Evolutionary conservation across 2,888 invertebrate species (phyloP).

Genomic region (Erpobdella octoculata): DNA sequence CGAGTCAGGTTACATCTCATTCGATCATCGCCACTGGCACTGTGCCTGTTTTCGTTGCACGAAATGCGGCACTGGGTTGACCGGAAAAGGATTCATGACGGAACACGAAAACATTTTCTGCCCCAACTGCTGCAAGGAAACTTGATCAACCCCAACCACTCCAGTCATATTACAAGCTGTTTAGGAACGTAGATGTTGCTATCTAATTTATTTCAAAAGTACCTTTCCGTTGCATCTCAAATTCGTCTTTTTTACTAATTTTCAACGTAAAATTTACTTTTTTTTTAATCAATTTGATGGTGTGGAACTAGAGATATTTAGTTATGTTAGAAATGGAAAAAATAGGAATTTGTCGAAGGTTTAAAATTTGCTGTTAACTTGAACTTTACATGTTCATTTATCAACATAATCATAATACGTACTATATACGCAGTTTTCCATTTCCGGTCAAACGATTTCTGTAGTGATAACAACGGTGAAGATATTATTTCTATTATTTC

Average conservation of each 20-base stretch:
- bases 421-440: too few relatives aligned
- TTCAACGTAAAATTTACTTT: neutral
- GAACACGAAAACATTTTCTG: slow-evolving; percentile 27
- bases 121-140: slow-evolving; percentile 30
- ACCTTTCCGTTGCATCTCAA: neutral
- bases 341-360: too few relatives aligned
- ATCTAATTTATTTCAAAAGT: neutral
- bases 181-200: neutral
- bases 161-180: neutral
- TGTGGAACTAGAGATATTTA: too few relatives aligned
- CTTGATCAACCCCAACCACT: neutral
- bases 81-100: slow-evolving; percentile 30
- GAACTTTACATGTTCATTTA: too few relatives aligned
- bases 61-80: slow-evolving; percentile 20
- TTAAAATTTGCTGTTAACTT: too few relatives aligned
- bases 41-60: slow-evolving; percentile 27
- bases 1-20: slow-evolving; percentile 29
- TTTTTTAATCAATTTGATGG: neutral
- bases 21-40: slow-evolving; percentile 33
- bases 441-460: too few relatives aligned
- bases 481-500: too few relatives aligned
- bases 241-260: neutral
- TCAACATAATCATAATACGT: too few relatives aligned
- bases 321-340: too few relatives aligned
- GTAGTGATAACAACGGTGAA: too few relatives aligned